Evolutionary conservation across 2,888 invertebrate species (phyloP), one percentile per base, ranked within the genome.

Genomic region (Drosophila mulleri): DNA sequence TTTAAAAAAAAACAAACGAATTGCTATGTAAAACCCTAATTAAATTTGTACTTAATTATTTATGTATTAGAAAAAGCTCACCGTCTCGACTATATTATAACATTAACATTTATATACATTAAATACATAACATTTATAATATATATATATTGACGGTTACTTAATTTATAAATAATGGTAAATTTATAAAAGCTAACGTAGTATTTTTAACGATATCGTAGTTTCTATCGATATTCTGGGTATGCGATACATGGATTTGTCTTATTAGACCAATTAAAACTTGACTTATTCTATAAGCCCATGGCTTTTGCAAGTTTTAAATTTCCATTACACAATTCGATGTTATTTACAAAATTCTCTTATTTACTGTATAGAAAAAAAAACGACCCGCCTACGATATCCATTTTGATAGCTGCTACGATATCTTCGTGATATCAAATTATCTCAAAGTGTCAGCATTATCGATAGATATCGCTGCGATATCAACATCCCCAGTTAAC

Each of bases 401-500:
- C 3, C 11, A 26, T 7, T 47, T 18, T 14, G 9, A 39, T 41
- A n/a, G 9, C 14, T n/a, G 5, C 6, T 11, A 16, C 29, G 48
- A 50, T 50, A 32, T 6, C 29, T 18, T 18, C n/a, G 56, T 37
- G 35, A n/a, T 12, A 32, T 8, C 2, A 44, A 57, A 18, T 12
- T 52, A 68, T 69, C 68, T 35, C 6, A 11, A 18, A 3, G 18
- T 37, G 37, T 2, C 26, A 32, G 2, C 7, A 18, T 42, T 54
- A 61, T 72, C 56, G 72, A 56, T 72, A 67, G 64, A 14, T 48
- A 47, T 58, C 47, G 53, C 20, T 67, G 44, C 26, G 62, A 57
- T 63, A 57, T 70, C 39, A 70, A 70, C 70, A 70, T 70, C 70
- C 63, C 70, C 71, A 70, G 70, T 70, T 69, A 70, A 70, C 45